phyloP scores from a whole-genome alignment of 2,797 vertebrate genomes.

The Erithacus rubecula region DNA sequence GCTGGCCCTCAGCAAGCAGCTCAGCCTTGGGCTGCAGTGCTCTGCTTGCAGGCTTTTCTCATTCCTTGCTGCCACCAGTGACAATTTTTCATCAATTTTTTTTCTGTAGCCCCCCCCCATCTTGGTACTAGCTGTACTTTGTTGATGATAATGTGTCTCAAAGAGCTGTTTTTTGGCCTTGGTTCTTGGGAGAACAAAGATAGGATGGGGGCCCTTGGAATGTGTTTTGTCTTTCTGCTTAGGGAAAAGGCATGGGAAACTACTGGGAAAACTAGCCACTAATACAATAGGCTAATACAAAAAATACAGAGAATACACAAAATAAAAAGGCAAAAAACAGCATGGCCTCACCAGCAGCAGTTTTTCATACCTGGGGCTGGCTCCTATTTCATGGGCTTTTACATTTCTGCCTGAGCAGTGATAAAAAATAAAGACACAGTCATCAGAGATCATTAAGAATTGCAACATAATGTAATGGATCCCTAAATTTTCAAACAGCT shows the following conservation, averaged over 20 bases:
- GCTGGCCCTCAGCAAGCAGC: not conserved
- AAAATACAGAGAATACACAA: not conserved
- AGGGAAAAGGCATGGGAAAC: not conserved
- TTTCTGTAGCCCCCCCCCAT: rapidly evolving
- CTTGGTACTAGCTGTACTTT: not conserved
- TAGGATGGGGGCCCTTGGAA: not conserved
- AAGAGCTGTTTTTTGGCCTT: not conserved
- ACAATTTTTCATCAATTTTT: not conserved
- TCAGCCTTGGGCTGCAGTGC: not conserved
- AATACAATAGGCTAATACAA: not conserved
- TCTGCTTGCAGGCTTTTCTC: not conserved
- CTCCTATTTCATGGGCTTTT: not conserved
- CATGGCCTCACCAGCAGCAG: not conserved
- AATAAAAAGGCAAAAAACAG: not conserved
- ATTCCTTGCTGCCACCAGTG: not conserved
- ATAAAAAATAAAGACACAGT: not conserved
- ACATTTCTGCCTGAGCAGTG: not conserved
- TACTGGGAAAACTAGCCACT: not conserved
- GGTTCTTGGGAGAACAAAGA: not conserved
- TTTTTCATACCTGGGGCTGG: not conserved
- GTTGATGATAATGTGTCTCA: not conserved
- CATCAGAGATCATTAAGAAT: not conserved
- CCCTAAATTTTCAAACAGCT: not conserved
- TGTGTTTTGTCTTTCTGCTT: not conserved
- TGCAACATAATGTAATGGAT: not conserved